These are phyloP conservation scores for Fringilla coelebs DNA, from an alignment of 2,797 vertebrate genomes.

Conservation along the genomic window DNA sequence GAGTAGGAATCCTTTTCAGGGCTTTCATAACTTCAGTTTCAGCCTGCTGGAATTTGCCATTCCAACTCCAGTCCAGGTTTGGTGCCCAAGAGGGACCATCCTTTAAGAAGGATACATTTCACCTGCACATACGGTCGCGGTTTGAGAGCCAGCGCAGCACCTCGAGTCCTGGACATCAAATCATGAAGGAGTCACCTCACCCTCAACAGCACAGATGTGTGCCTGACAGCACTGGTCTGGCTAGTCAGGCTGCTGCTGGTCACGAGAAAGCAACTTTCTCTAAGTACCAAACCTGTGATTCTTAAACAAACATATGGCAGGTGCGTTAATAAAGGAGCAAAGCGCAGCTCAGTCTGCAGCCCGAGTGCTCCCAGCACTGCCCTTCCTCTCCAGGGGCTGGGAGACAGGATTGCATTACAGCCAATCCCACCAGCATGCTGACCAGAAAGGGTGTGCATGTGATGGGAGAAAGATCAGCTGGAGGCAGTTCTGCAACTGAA, in stretches of 20 bases:
- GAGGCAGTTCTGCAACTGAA: neutral
- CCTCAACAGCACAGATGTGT: accelerated
- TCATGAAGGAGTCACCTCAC: neutral
- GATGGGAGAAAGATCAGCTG: neutral
- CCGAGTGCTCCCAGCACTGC: neutral
- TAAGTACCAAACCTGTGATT: neutral
- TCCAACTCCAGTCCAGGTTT: neutral
- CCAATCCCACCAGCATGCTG: neutral
- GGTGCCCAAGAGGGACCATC: neutral
- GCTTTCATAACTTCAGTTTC: neutral
- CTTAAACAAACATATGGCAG: neutral
- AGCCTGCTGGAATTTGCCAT: neutral
- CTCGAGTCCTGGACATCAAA: neutral
- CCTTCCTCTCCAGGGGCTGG: neutral
- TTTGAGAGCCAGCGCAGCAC: neutral
- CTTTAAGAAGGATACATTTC: neutral
- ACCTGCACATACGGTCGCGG: neutral
- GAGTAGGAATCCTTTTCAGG: neutral
- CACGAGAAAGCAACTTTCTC: neutral
- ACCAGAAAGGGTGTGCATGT: neutral
- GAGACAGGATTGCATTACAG: neutral
- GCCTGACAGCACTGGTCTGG: neutral
- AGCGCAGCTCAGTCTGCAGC: neutral
- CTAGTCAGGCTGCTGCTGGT: neutral
- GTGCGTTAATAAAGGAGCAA: neutral